Evolutionary conservation across 2,797 vertebrate species (phyloP).

Genomic region (Semotilus atromaculatus): DNA sequence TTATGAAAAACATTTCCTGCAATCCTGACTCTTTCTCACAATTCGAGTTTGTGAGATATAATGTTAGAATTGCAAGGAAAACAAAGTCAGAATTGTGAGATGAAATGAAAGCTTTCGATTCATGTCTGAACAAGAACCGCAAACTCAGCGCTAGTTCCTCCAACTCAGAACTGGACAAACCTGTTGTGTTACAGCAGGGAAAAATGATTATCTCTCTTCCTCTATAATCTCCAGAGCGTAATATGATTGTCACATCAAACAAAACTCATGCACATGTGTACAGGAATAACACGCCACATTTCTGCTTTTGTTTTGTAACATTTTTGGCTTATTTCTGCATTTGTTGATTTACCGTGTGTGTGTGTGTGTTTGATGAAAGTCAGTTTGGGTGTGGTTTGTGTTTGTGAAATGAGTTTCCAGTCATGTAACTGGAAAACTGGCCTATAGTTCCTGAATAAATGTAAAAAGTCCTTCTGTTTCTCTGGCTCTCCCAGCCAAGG

Average conservation of each 20-base stretch:
- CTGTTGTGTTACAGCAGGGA: neutral
- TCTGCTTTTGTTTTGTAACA: neutral
- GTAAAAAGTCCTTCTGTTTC: conserved; percentile 10
- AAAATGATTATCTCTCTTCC: neutral
- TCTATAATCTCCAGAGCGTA: neutral
- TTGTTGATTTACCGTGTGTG: neutral
- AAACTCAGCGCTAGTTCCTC: neutral
- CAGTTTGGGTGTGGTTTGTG: neutral
- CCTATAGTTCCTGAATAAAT: neutral
- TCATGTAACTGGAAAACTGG: conserved; percentile 1
- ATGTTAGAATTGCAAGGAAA: no score
- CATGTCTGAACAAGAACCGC: neutral
- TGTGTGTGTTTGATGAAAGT: neutral
- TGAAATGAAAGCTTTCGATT: neutral
- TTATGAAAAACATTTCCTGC: no score
- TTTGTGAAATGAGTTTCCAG: neutral
- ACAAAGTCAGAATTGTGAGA: neutral
- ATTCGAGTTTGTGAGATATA: no score
- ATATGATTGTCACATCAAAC: neutral
- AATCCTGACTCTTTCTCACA: no score
- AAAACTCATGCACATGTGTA: neutral
- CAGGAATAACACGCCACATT: neutral
- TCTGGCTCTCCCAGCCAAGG: conserved; percentile 81
- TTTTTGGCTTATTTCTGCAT: neutral
- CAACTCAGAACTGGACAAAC: conserved; percentile 18